Evolutionary conservation across 2,888 invertebrate species (phyloP), one percentile per base, ranked within the genome.

Genomic region (Amphipoea lucens): DNA sequence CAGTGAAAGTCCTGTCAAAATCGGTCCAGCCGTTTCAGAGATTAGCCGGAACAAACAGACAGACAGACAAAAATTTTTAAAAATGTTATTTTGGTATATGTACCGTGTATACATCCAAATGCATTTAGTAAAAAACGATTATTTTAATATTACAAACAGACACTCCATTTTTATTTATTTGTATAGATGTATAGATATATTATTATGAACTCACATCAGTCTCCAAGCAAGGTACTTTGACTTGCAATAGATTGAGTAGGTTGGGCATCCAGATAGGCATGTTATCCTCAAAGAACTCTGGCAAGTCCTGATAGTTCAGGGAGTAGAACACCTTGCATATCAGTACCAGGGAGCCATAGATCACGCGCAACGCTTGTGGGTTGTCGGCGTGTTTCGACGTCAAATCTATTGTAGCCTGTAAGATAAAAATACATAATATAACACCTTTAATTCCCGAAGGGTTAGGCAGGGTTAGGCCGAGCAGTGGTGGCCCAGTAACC

Each of bases 251-350:
- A 54, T 97, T 97, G 74, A 99, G 98, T 90, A 99, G 98, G 91
- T 99, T 98, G 0, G 98, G 97, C 99, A 99, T 99, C 99, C 99
- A 99, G 0, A 97, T 97, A 42, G 97, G 97, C 98, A 99, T 99
- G 94, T 99, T 99, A 93, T 99, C 99, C 95, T 99, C 99, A 94
- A 99, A 99, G 97, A 99, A 99, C 96, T 99, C 99, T 0, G 99
- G 99, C 89, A 99, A 96, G 95, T 99, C 99, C 97, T 99, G 99
- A 88, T 98, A 99, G 95, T 99, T 99, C 40, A 99, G 97, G 0
- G 99, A 99, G 95, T 99, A 99, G 97, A 99, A 99, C 73, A 99
- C 98, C 96, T 99, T 99, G 91, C 98, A 98, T 79, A 99, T 98
- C 48, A 99, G 97, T 42, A 98, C 98, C 60, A 99, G 96, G 0